Evolutionary conservation across 2,888 invertebrate species (phyloP), one percentile per base, ranked within the genome.

Genomic region (Euplagia quadripunctaria): DNA sequence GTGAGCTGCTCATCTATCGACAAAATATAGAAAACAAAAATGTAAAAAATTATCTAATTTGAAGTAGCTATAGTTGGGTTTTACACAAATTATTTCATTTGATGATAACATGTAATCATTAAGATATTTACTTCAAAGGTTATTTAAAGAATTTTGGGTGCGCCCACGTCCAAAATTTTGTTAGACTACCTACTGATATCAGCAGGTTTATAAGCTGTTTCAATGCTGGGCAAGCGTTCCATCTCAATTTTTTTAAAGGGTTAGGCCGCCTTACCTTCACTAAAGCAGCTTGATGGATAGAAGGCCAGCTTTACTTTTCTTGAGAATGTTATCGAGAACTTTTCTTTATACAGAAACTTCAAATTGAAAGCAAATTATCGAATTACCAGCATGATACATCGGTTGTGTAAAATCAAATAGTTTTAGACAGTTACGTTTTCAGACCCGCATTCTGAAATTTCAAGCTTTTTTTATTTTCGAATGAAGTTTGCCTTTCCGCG

Each of bases 401-500:
- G 7, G 17, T 17, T n/a, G 52, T 52, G 6, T 58, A 20, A 58
- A 3, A 20, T 58, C 11, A 58, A 61, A 61, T 31, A 31, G 31
- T 12, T 12, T 7, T 1, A 61, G 7, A 61, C 14, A 67, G 41
- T 65, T 64, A 41, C 69, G 72, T 31, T 68, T 61, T 58, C 14
- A 20, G 31, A 46, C 31, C 16, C 31, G 58, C 16, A 51, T 51
- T 17, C 49, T 41, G 61, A 69, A 69, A 20, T 61, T 43, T 31
- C 20, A 14, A 65, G 68, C 78, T 61, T 82, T 84, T 83, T 82
- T 79, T 71, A 78, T 84, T 85, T 83, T 82, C 74, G 76, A 79
- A 84, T 84, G 75, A 82, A 85, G 84, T 88, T 89, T 88, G 83
- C 85, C 73, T 85, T 90, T 88, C 84, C 86, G 80, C 87, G 86